Evolutionary conservation across 2,888 invertebrate species (phyloP).

Genomic region (Leucophora obtusa): DNA sequence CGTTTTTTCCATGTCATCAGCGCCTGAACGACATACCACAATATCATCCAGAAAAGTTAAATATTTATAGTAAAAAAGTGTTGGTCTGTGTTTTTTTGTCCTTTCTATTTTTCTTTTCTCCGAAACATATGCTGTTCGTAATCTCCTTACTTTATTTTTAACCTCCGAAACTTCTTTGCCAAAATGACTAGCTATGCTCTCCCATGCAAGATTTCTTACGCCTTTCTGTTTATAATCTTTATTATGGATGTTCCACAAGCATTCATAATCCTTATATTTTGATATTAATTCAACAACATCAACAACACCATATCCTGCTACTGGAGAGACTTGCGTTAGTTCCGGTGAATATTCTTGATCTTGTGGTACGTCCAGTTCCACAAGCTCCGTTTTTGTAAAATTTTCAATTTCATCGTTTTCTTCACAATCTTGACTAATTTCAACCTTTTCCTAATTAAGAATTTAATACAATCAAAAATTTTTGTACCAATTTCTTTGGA

Average conservation of each 20-base stretch:
- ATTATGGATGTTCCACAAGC: neutral
- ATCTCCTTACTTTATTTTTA: neutral
- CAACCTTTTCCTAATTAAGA: too few species aligned
- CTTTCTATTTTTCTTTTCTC: neutral
- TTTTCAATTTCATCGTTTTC: too few species aligned
- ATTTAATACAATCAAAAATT: too few species aligned
- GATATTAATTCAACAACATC: neutral
- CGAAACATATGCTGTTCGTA: neutral
- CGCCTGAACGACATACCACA: neutral
- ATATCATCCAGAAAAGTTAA: neutral
- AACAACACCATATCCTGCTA: neutral
- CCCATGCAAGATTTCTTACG: neutral
- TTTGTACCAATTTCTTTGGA: too few species aligned
- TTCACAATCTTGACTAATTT: too few species aligned
- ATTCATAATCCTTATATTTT: neutral
- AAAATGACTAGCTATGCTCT: neutral
- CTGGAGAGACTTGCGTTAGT: too few species aligned
- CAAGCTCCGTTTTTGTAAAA: too few species aligned
- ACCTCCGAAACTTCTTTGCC: neutral
- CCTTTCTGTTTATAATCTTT: neutral
- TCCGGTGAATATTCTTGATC: too few species aligned
- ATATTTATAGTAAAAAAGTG: neutral
- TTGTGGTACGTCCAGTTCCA: too few species aligned
- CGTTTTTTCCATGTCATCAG: neutral
- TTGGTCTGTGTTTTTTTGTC: neutral